Base-by-base conservation (phyloP, 2,888 invertebrate species). In the Dasysyrphus tricinctus region DNA sequence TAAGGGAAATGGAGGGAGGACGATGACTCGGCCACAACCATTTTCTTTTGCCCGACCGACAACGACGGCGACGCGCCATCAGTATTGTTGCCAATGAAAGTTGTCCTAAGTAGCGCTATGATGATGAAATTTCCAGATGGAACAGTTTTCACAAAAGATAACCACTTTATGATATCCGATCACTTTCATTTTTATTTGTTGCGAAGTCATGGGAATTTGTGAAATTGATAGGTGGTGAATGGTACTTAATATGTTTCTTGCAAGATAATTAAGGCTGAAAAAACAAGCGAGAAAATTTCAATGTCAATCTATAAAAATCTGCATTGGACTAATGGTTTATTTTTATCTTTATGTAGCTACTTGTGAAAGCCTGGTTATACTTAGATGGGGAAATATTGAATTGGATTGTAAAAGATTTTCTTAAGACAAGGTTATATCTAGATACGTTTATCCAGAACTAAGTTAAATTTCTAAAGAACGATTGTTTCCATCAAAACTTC, bases 1-100 rank as follows among this genome's bases (percentile, higher is more conserved):
- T 37, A 77, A 78, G 69, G 73, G 65, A 72, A 39, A 39, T 19
- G 39, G 51, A 42, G 34, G 49, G 29, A 56, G 37, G 51, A 32
- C 37, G 56, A 42, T 54, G 54, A 32, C 29, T 37, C 51, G 47
- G n/a, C 54, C n/a, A 32, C 42, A 56, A 54, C 47, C 47, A 39
- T 42, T 67, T 32, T 47, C 59, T 51, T 70, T 49, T 61, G 42
- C 56, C 44, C 24, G 8, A 32, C 32, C 32, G 24, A 24, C 24
- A n/a, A 24, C 24, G 24, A 3, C n/a, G 24, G 24, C 24, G 24
- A 24, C 11, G 32, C 29, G 39, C 8, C 59, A n/a, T n/a, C n/a
- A 61, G 42, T 56, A 61, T 44, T 67, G 72, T 77, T 81, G 85
- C 85, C 81, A 86, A 86, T 70, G 85, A 86, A 86, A 86, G 85